phyloP scores from a whole-genome alignment of 2,113 vertebrate genomes.

The Taurulus bubalis region DNA sequence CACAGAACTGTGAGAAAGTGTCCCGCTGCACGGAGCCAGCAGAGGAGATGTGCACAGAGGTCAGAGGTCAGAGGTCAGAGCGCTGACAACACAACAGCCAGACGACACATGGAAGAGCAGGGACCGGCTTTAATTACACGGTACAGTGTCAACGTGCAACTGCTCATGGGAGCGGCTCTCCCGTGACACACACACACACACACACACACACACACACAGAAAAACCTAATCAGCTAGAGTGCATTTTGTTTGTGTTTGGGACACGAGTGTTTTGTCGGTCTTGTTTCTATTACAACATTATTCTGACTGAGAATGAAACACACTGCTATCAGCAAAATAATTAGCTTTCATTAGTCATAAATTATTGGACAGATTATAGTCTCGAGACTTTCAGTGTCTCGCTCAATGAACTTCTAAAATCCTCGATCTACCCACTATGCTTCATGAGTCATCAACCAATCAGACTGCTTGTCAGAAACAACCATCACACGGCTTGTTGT shows the following conservation, averaged over 20 bases:
- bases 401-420: neutral
- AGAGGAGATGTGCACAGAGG: slow-evolving; percentile 11
- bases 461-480: neutral
- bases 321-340: slow-evolving; percentile 2
- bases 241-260: slow-evolving; percentile 9
- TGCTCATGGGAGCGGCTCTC: neutral
- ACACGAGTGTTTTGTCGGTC: slow-evolving; percentile 18
- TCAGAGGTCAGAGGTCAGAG: slow-evolving; percentile 43
- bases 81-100: neutral
- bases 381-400: neutral
- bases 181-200: neutral
- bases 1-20: slow-evolving; percentile 45
- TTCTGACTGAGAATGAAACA: slow-evolving; percentile 31
- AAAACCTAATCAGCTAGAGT: slow-evolving; percentile 1
- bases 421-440: neutral
- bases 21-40: neutral
- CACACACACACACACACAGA: neutral
- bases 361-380: slow-evolving; percentile 14
- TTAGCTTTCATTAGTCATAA: neutral
- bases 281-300: slow-evolving; percentile 24
- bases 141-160: neutral
- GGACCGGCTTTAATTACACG: slow-evolving; percentile 9
- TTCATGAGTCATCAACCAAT: slow-evolving; percentile 14
- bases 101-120: slow-evolving; percentile 16
- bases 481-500: slow-evolving; percentile 12